These are phyloP conservation scores for Aquatica leii DNA, from an alignment of 2,888 invertebrate genomes.

Conservation along the genomic window DNA sequence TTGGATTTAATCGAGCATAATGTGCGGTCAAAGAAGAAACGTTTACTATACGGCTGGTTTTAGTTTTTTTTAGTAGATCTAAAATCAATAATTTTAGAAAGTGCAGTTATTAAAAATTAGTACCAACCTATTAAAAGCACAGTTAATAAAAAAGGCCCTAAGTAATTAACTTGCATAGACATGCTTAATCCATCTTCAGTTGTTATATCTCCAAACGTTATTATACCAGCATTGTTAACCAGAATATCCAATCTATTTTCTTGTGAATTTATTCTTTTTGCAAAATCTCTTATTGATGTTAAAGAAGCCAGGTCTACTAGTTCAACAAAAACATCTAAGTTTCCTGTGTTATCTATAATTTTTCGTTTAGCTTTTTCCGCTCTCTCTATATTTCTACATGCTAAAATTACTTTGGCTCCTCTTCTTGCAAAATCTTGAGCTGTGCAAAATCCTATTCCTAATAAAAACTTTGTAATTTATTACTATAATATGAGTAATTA, in stretches of 20 bases:
- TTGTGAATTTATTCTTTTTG: slow-evolving; percentile 63
- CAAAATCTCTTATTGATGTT: slow-evolving; percentile 67
- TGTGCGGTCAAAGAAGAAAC: not conserved
- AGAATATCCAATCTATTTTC: slow-evolving; percentile 1
- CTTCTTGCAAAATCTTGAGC: slow-evolving; percentile 59
- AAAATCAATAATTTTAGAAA: not conserved
- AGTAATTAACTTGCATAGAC: not conserved
- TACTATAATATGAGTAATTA: not conserved
- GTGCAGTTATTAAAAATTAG: not conserved
- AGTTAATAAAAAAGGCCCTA: slow-evolving; percentile 40
- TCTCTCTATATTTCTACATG: slow-evolving; percentile 58
- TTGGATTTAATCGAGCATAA: not conserved
- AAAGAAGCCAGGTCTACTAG: slow-evolving; percentile 65
- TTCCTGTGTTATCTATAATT: slow-evolving; percentile 52
- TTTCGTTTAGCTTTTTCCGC: slow-evolving; percentile 34
- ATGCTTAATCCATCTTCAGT: not conserved
- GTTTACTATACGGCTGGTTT: not conserved
- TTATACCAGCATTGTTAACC: not conserved
- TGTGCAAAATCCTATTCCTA: slow-evolving; percentile 60
- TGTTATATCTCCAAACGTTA: not conserved
- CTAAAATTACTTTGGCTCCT: slow-evolving; percentile 65
- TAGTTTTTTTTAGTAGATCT: not conserved
- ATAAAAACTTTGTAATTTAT: not conserved
- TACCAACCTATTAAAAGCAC: not conserved
- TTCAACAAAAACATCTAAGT: slow-evolving; percentile 54